These are phyloP conservation scores for Limnodromus scolopaceus DNA, from an alignment of 2,797 vertebrate species.

Conservation along the genomic window DNA sequence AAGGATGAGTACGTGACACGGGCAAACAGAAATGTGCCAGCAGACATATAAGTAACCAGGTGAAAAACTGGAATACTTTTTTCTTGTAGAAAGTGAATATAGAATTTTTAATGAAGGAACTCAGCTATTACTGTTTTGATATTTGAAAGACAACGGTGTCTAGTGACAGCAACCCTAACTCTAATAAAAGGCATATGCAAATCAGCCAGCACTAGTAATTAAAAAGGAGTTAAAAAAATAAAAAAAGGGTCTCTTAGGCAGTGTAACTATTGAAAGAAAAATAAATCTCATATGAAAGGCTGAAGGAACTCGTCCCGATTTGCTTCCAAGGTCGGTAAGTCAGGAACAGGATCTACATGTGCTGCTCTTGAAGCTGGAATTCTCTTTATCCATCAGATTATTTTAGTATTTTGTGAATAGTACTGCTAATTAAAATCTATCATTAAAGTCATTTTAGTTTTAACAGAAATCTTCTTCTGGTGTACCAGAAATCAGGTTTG, in stretches of 20 bases:
- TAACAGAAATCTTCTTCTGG: background rate
- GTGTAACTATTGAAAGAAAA: background rate
- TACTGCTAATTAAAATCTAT: background rate
- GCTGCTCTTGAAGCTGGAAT: background rate
- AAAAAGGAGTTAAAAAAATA: background rate
- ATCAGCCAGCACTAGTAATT: background rate
- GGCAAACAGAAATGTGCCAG: background rate
- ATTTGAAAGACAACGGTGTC: background rate
- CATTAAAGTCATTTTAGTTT: background rate
- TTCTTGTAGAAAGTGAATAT: background rate
- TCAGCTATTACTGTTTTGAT: background rate
- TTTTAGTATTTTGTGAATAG: background rate
- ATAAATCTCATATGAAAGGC: background rate
- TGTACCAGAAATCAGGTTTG: background rate
- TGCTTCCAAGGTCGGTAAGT: background rate
- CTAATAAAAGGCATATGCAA: background rate
- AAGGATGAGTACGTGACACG: background rate
- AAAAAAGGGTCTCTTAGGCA: background rate
- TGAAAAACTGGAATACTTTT: background rate
- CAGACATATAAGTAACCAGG: background rate
- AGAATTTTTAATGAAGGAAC: background rate
- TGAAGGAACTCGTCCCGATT: background rate
- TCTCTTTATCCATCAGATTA: background rate
- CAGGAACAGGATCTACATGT: background rate
- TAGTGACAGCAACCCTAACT: background rate